Evolutionary conservation across 2,797 vertebrate genomes (phyloP), one percentile per base, ranked within the genome.

Genomic region (Neolamprologus multifasciatus): DNA sequence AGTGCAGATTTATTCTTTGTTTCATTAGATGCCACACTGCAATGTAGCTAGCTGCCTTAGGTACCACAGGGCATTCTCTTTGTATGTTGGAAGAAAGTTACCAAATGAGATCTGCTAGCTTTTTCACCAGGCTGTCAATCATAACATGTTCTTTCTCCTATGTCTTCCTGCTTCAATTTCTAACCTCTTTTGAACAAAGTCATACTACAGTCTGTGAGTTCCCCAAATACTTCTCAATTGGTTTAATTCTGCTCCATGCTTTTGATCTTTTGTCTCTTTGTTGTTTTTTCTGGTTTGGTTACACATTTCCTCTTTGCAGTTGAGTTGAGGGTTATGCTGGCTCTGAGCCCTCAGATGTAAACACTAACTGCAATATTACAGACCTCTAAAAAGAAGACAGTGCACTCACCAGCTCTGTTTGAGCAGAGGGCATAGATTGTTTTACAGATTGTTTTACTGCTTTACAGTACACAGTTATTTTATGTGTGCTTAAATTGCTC

Each of bases 271-370:
- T 78, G 85, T 92, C 84, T 89, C 51, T 9, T 85, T 77, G 81
- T 82, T 79, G 84, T 43, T 90, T 85, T 87, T 83, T 79, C 82
- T 81, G 90, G 82, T 93, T 91, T 90, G 88, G 87, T 92, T 92
- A 82, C 81, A 71, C 54, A 79, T 80, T 81, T 85, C 79, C 77
- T 90, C 90, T 93, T 92, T 92, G 86, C 86, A 79, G 64, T 69
- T 81, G 77, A 89, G 85, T 93, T 91, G 88, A 93, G 90, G 89
- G 89, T 90, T 90, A 89, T 83, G 57, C 84, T 86, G 64, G 86
- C 88, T 91, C 88, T 71, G 88, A 91, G 86, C 87, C 87, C 84
- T 78, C 82, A 52, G 64, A 93, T 88, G 89, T 93, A 95, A 95
- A 96, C 93, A 92, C 52, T 86, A 84, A 93, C 55, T 87, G 84